Evolutionary conservation across 1,140 invertebrate genomes (phyloP).

Genomic region (Solenopsis invicta): DNA sequence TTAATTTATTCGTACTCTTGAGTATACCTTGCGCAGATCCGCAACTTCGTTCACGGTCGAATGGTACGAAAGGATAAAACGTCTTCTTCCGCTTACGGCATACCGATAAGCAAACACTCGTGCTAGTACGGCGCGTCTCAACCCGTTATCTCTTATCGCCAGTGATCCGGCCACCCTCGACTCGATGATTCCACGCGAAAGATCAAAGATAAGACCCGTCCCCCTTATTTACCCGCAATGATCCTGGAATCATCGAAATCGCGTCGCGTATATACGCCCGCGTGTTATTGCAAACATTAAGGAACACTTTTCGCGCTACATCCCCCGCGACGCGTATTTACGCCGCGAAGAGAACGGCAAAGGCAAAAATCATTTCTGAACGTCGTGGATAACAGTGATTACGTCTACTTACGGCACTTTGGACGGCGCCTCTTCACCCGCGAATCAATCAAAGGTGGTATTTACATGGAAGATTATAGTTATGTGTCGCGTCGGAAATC

Average conservation of each 20-base stretch:
- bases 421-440: conserved; percentile 45
- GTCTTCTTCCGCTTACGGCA: conserved; percentile 55
- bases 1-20: not conserved
- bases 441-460: conserved; percentile 53
- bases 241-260: conserved; percentile 74
- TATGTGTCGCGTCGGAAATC: conserved; percentile 35
- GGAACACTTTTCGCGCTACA: conserved; percentile 1
- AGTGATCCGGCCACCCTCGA: conserved; percentile 66
- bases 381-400: conserved; percentile 57
- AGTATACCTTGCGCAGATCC: not conserved
- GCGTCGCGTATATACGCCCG: not conserved
- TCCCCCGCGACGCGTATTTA: conserved; percentile 16
- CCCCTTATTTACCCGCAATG: conserved; percentile 63
- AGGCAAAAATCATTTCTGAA: conserved; percentile 57
- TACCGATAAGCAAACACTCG: conserved; percentile 63
- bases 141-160: conserved; percentile 75
- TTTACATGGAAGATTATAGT: conserved; percentile 60
- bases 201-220: conserved; percentile 74
- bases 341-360: not conserved
- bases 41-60: conserved; percentile 1
- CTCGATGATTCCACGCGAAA: conserved; percentile 55
- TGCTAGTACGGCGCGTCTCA: conserved; percentile 19
- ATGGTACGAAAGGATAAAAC: conserved; percentile 43
- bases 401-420: conserved; percentile 30
- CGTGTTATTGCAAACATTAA: conserved; percentile 28